Base-by-base conservation (phyloP, 2,113 vertebrate genomes). In the Ptyas mucosa region DNA sequence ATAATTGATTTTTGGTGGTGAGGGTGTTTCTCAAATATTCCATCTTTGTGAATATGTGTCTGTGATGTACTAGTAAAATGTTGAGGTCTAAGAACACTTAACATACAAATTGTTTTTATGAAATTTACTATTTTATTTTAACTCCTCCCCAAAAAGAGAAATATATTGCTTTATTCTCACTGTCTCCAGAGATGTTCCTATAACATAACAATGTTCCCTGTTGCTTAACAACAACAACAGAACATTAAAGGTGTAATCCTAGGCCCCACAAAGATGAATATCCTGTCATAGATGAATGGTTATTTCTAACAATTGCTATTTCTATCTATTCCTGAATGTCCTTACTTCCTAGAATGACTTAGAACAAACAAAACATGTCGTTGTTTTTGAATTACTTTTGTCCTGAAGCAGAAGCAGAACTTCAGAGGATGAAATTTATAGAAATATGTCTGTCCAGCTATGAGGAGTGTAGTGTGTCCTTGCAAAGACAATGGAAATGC, bases 1-100 rank as follows among this genome's bases (percentile, higher is more conserved):
- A 85, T 95, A 97, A 96, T 97, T 91, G 92, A 90, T 93, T 86
- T 85, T 3, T 9, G 61, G 24, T 87, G 61, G 81, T 57, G 26
- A 87, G 24, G 49, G 49, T 61, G n/a, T 64, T 61, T 89, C 51
- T 93, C 89, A 61, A 29, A n/a, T 90, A 64, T 54, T 51, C 43
- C 69, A 92, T 46, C 54, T 64, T 57, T 58, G 54, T 55, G 64
- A 46, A 64, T n/a, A 69, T 81, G 64, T 39, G 18, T 54, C 23
- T 57, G 15, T 43, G 69, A 8, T 91, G 21, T 54, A 75, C 4
- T 21, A n/a, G 49, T 5, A 53, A n/a, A 49, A 90, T 46, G 61
- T n/a, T 15, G 29, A 34, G 8, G 18, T n/a, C 52, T 75, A 53
- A 34, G 29, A n/a, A 75, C 34, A 43, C 3, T 24, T 39, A 57